A percentile compares a stretch with the other conserved stretches of the same genome.
These are phyloP conservation scores for Drosophila kepulauana DNA, from an alignment of 1,140 invertebrate species.

Conservation along the genomic window DNA sequence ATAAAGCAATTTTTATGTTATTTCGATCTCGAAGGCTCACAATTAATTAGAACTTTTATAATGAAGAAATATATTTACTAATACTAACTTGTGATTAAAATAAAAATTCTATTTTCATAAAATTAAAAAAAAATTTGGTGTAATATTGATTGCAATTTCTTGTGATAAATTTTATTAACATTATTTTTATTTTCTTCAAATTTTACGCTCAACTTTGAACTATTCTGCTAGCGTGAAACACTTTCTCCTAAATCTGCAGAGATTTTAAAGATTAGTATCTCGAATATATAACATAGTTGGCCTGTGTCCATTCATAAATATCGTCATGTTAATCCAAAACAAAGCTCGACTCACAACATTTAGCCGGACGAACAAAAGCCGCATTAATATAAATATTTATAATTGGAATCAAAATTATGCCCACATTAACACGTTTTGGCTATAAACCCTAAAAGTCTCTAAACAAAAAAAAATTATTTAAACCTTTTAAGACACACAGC, in stretches of 20 bases:
- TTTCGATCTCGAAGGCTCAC: too few species aligned
- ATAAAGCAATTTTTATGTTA: too few species aligned
- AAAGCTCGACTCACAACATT: slow-evolving; percentile 37
- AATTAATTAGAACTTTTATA: too few species aligned
- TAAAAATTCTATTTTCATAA: too few species aligned
- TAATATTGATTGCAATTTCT: too few species aligned
- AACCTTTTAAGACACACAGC: slow-evolving; percentile 27
- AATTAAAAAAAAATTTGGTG: too few species aligned
- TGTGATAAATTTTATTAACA: too few species aligned
- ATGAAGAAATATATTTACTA: too few species aligned
- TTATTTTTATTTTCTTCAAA: too few species aligned
- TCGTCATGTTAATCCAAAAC: slow-evolving; percentile 14
- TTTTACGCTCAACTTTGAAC: not conserved
- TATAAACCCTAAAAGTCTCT: slow-evolving; percentile 34
- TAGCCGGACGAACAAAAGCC: slow-evolving; percentile 26
- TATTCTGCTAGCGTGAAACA: slow-evolving; percentile 5
- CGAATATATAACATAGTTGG: not conserved
- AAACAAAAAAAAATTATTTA: slow-evolving; percentile 12
- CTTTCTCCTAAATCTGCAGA: slow-evolving; percentile 14
- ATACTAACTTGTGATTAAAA: too few species aligned
- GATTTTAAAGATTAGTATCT: not conserved
- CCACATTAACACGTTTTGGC: slow-evolving; percentile 45
- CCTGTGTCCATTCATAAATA: slow-evolving; percentile 41
- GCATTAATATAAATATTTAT: slow-evolving; percentile 39
- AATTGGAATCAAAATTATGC: slow-evolving; percentile 46